Evolutionary conservation across 2,888 invertebrate genomes (phyloP).

Genomic region (Leptopilina syphax): DNA sequence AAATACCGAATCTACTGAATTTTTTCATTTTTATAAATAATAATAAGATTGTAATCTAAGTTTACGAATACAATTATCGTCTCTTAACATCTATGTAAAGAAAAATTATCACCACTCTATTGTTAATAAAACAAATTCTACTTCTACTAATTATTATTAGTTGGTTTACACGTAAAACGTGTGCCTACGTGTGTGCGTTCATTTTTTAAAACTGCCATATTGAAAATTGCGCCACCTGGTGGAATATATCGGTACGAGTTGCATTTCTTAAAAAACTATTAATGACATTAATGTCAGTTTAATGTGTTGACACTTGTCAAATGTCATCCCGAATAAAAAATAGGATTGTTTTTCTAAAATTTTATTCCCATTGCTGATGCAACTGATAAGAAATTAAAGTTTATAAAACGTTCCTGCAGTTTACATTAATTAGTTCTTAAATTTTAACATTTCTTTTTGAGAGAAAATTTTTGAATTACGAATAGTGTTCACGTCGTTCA

Average conservation of each 20-base stretch:
- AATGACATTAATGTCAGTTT: too few species aligned
- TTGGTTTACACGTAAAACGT: slow-evolving; percentile 8
- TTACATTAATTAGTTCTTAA: background rate
- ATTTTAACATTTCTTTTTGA: background rate
- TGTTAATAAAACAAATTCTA: background rate
- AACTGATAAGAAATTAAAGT: background rate
- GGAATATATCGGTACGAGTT: background rate
- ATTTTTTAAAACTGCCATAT: slow-evolving; percentile 35
- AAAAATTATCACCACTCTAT: background rate
- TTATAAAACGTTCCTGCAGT: background rate
- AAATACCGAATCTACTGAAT: slow-evolving; percentile 13
- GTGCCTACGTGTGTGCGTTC: slow-evolving; percentile 31
- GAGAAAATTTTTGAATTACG: background rate
- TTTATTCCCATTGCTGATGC: background rate
- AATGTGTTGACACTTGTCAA: slow-evolving; percentile 7
- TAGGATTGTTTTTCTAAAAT: background rate
- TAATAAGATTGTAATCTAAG: background rate
- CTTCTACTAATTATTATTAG: background rate
- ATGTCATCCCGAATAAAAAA: background rate
- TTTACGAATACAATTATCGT: background rate
- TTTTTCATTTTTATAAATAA: slow-evolving; percentile 8
- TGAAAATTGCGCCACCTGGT: slow-evolving; percentile 31
- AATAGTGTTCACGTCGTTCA: slow-evolving; percentile 28
- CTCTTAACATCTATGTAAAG: background rate
- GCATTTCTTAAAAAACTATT: background rate